Conservation (phyloP, 2,113 vertebrate genomes). For the Coreoperca whiteheadi region DNA sequence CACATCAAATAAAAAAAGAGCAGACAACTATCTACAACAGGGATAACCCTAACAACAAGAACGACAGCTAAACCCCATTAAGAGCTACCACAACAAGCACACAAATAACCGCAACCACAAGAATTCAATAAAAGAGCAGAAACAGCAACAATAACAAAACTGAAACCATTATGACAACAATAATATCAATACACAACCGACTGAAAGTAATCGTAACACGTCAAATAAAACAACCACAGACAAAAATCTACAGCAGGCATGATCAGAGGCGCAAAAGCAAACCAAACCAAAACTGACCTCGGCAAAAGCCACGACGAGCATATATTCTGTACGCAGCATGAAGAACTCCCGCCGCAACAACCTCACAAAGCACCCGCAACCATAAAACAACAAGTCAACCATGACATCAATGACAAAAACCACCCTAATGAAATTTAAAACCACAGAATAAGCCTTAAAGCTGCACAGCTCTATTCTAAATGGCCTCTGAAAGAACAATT, state of each 20-base stretch:
- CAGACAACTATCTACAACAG: neutral
- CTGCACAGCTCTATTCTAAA: no score
- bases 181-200: neutral
- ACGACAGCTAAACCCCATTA: neutral
- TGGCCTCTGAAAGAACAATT: neutral
- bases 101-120: neutral
- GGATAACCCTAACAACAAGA: neutral
- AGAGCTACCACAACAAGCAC: no score
- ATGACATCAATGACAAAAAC: neutral
- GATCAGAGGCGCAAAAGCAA: neutral
- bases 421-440: neutral
- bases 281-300: neutral
- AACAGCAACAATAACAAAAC: neutral
- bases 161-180: neutral
- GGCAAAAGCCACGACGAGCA: neutral
- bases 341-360: neutral
- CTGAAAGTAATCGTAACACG: neutral
- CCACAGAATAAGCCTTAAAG: neutral
- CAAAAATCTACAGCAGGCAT: neutral
- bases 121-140: no score
- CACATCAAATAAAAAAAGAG: neutral
- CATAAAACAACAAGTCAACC: neutral
- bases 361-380: neutral
- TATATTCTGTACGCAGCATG: neutral
- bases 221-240: neutral